Base-by-base conservation (phyloP, 2,113 vertebrate species). In the Maylandia zebra region DNA sequence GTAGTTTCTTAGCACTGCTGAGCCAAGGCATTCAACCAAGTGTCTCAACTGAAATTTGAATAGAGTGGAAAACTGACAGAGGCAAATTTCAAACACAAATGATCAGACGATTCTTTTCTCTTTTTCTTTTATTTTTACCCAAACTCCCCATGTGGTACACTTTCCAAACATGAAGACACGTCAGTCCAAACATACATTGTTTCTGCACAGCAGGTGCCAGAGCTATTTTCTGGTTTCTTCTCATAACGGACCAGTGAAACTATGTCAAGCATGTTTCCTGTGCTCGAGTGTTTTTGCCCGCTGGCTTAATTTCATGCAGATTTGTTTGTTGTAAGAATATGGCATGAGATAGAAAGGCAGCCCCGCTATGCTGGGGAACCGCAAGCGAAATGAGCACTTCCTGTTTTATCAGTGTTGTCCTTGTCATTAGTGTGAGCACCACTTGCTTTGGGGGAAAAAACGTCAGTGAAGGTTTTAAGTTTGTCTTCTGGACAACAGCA, bases 131-230 rank as follows among this genome's bases (percentile, higher is more conserved):
- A 24, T 90, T 86, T 94, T 89, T 92, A 89, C 91, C 87, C 90
- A 80, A 84, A 59, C 84, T 90, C 86, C 61, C 86, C 89, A 89
- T 87, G 83, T 7, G 43, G 76, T 81, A 30, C 22, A 17, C 74
- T 92, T 91, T 86, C 78, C 81, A 86, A 81, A 66, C 80, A 71
- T 5, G 79, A 91, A 83, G 89, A 89, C 83, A 83, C 41, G 64
- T 90, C 81, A 41, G 82, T 85, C 74, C 89, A 93, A 91, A 91
- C 88, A 89, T 91, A 78, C 84, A 81, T 93, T 88, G 90, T 83
- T 86, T 88, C 89, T 90, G 69, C 90, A 80, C 94, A 91, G 94
- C 93, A 95, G 91, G 93, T 93, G 91, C 90, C 90, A 91, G 83
- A 85, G 59, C 84, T 86, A 78, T 92, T 91, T 83, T 91, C 83